These are phyloP conservation scores for Pogonus chalceus DNA, from an alignment of 1,140 invertebrate genomes.

Conservation along the genomic window DNA sequence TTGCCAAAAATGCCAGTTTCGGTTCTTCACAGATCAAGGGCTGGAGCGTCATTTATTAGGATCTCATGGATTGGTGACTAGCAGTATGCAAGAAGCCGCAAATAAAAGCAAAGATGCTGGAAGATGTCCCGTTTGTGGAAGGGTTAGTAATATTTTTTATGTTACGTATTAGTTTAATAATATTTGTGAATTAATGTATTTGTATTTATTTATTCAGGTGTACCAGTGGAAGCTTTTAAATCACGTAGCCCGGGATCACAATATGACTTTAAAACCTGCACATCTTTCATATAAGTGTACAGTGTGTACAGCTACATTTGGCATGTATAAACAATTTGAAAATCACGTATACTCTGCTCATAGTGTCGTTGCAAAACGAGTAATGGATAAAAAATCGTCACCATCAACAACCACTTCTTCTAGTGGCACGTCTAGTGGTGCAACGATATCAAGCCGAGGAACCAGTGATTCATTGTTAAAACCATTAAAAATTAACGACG, in stretches of 20 bases:
- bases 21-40: slow-evolving; percentile 65
- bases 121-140: slow-evolving; percentile 84
- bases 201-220: slow-evolving; percentile 46
- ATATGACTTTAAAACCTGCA: slow-evolving; percentile 81
- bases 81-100: slow-evolving; percentile 90
- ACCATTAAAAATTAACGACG: slow-evolving; percentile 82
- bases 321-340: slow-evolving; percentile 91
- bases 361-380: slow-evolving; percentile 70
- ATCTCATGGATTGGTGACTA: slow-evolving; percentile 86
- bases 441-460: slow-evolving; percentile 20
- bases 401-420: slow-evolving; percentile 18
- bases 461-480: slow-evolving; percentile 64
- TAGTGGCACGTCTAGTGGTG: slow-evolving; percentile 38
- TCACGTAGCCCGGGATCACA: slow-evolving; percentile 83
- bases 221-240: slow-evolving; percentile 88
- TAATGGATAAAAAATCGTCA: slow-evolving; percentile 60
- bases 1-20: slow-evolving; percentile 91
- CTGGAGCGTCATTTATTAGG: slow-evolving; percentile 86
- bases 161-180: too few species aligned
- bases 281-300: slow-evolving; percentile 91
- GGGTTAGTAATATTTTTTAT: slow-evolving; percentile 50
- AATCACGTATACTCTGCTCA: slow-evolving; percentile 90
- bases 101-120: slow-evolving; percentile 91
- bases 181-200: too few species aligned
- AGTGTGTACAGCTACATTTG: slow-evolving; percentile 86